Conservation (phyloP, 2,113 vertebrate genomes). For the Phainopepla nitens region DNA sequence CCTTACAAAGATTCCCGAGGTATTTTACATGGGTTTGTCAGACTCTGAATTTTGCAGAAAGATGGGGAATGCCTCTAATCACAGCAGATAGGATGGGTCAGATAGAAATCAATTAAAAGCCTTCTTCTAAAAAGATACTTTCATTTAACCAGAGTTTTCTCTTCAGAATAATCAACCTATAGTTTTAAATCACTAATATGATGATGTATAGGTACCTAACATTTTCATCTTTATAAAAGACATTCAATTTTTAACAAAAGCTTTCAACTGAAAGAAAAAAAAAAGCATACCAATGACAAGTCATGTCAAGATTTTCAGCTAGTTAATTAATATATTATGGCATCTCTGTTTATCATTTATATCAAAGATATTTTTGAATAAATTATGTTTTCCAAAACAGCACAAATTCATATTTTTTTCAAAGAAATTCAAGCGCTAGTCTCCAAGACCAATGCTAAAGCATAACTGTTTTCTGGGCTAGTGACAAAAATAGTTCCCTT, state of each 20-base stretch:
- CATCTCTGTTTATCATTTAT: not conserved
- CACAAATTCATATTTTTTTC: not conserved
- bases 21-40: not conserved
- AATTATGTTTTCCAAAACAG: not conserved
- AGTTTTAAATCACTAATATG: not conserved
- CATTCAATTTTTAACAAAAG: not conserved
- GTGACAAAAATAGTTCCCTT: not conserved
- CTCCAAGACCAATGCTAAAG: not conserved
- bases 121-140: not conserved
- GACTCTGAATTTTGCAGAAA: not conserved
- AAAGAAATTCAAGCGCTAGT: not conserved
- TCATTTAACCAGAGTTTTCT: not conserved
- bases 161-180: not conserved
- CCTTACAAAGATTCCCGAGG: not conserved
- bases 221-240: not conserved
- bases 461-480: not conserved
- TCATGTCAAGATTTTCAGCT: not conserved
- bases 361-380: not conserved
- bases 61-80: not conserved
- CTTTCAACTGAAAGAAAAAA: not conserved
- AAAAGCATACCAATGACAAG: not conserved
- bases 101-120: not conserved
- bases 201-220: not conserved
- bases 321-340: not conserved
- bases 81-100: not conserved